phyloP scores from a whole-genome alignment of 2,888 invertebrate genomes.

The Drosophila mercatorum region DNA sequence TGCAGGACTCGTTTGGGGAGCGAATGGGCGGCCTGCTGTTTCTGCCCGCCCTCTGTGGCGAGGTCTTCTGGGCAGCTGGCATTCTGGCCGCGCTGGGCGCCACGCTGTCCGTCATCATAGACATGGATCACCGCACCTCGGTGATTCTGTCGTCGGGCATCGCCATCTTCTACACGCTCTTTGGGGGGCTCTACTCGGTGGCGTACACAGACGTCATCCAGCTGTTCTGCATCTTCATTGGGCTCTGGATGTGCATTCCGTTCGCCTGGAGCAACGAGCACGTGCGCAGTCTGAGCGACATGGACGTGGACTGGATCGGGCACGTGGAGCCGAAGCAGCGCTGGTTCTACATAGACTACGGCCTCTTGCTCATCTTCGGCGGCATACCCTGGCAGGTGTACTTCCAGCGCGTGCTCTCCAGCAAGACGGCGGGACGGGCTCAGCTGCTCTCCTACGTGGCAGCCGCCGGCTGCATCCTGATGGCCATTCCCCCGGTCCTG shows the following conservation, averaged over 20 bases:
- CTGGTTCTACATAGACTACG: constrained; percentile 94
- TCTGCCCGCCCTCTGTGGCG: constrained; percentile 97
- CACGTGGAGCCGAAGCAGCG: constrained; percentile 89
- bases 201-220: constrained; percentile 99
- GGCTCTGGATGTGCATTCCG: constrained; percentile 99
- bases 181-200: constrained; percentile 98
- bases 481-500: constrained; percentile 98
- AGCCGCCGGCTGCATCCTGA: constrained; percentile 96
- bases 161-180: constrained; percentile 98
- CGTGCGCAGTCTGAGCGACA: constrained; percentile 92
- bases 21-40: constrained; percentile 98
- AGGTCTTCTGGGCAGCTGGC: constrained; percentile 99
- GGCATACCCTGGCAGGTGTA: constrained; percentile 99
- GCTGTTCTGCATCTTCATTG: constrained; percentile 98
- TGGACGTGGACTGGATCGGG: constrained; percentile 96
- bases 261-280: constrained; percentile 96
- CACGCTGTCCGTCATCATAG: constrained; percentile 97
- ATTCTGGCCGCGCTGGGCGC: constrained; percentile 98
- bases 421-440: constrained; percentile 96
- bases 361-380: constrained; percentile 95
- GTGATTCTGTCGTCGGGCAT: constrained; percentile 98
- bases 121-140: constrained; percentile 96
- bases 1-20: constrained; percentile 98
- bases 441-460: constrained; percentile 98
- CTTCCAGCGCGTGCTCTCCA: constrained; percentile 98